Evolutionary conservation across 2,113 vertebrate genomes (phyloP).

Genomic region (Chaetura pelagica): DNA sequence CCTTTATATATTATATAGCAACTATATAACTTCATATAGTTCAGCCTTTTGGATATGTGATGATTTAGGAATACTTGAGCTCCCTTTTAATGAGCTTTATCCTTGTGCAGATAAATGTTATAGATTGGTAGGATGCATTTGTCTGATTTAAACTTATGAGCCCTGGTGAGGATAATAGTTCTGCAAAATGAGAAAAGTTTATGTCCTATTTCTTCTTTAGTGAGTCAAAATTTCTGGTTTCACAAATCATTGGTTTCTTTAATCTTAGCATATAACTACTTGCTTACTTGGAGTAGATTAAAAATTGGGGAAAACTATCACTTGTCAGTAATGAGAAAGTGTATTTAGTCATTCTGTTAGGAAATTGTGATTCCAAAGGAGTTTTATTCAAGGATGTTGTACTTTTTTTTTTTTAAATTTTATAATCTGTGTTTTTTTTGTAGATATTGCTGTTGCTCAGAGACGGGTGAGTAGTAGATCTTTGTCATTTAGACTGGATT

Average conservation of each 20-base stretch:
- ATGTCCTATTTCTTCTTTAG: neutral
- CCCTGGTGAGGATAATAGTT: neutral
- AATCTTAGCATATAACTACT: neutral
- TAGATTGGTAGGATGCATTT: neutral
- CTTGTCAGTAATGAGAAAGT: neutral
- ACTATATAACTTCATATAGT: no score
- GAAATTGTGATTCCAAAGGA: neutral
- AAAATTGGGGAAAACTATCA: neutral
- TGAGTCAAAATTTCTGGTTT: neutral
- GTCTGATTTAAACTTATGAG: neutral
- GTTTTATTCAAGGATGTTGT: neutral
- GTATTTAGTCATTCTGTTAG: neutral
- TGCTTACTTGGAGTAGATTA: neutral
- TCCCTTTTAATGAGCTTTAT: neutral
- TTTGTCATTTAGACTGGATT: conserved; percentile 25
- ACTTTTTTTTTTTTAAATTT: neutral
- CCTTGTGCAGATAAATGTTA: neutral
- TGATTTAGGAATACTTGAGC: rapidly evolving
- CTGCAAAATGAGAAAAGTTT: neutral
- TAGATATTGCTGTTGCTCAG: conserved; percentile 35
- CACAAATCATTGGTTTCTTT: neutral
- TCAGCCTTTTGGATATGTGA: neutral
- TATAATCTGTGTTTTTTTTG: conserved; percentile 38
- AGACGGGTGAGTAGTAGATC: conserved; percentile 38
- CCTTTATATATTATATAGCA: neutral